phyloP scores from a whole-genome alignment of 1,140 invertebrate genomes.

The Trichonephila clavata region DNA sequence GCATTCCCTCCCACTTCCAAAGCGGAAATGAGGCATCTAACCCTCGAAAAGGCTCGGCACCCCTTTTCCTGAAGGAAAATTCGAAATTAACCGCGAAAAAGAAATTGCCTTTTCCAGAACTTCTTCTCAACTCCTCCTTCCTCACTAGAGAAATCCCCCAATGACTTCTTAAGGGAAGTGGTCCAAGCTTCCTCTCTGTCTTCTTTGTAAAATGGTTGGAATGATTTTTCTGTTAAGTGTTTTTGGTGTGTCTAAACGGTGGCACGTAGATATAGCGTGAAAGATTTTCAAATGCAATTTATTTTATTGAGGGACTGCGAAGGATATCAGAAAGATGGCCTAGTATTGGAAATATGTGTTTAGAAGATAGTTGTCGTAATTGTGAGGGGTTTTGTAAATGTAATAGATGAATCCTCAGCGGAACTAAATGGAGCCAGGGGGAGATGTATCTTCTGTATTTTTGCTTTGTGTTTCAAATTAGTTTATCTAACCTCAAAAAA shows the following conservation, averaged over 20 bases:
- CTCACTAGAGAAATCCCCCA: neutral
- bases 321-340: neutral
- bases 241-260: neutral
- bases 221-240: neutral
- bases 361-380: neutral
- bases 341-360: neutral
- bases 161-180: neutral
- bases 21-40: constrained; percentile 58
- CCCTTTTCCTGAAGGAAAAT: constrained; percentile 22
- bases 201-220: neutral
- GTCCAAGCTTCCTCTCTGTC: neutral
- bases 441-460: neutral
- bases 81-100: constrained; percentile 70
- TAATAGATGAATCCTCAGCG: neutral
- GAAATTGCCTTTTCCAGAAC: constrained; percentile 14
- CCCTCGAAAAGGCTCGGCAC: neutral
- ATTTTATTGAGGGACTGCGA: neutral
- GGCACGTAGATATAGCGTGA: neutral
- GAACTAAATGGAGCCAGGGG: neutral
- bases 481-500: neutral
- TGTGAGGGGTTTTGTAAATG: neutral
- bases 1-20: neutral
- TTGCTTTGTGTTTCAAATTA: neutral
- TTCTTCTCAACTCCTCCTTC: neutral
- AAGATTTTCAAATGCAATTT: constrained; percentile 13